Base-by-base conservation (phyloP, 2,888 invertebrate genomes). In the Drosophila mayaguana region DNA sequence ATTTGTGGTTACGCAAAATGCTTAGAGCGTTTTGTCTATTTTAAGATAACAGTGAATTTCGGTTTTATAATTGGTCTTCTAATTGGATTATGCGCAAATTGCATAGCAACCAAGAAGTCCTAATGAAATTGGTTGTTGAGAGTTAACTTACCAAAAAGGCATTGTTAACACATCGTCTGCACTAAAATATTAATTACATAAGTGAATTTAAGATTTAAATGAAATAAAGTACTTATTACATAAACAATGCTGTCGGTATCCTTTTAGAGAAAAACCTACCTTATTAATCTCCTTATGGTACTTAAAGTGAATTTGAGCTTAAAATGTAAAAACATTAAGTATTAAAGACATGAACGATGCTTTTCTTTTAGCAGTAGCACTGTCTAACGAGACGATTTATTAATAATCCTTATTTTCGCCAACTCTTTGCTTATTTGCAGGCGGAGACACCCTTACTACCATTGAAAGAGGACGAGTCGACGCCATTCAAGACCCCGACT, bases 381-480 rank as follows among this genome's bases (percentile, higher is more conserved):
- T 42, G 2, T 11, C 9, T 6, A 8, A 28, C n/a, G 6, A 28
- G n/a, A 28, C 11, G 25, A 20, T 2, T 16, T 43, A 34, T 38
- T 43, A 16, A 22, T 14, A 28, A 32, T 32, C 32, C 32, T 8
- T 16, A 0, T 3, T 3, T 38, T 20, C 61, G 0, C 3, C 3
- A 8, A 11, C 4, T 11, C 5, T 45, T 5, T n/a, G 25, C 14
- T 40, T 40, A 8, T 60, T 78, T 78, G 3, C 80, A 92, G 92
- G 92, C 90, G 66, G 92, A 92, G 84, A 91, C 92, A 56, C 92
- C 92, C 53, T 75, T 92, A 63, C 85, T 92, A 61, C 91, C 90
- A 59, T 71, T 79, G 46, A 90, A 87, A 70, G 91, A 90, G 63
- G 72, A 82, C 60, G 71, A 66, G 50, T 36, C 56, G 1, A 62